phyloP scores from a whole-genome alignment of 1,140 invertebrate species.

The Pinna nobilis region DNA sequence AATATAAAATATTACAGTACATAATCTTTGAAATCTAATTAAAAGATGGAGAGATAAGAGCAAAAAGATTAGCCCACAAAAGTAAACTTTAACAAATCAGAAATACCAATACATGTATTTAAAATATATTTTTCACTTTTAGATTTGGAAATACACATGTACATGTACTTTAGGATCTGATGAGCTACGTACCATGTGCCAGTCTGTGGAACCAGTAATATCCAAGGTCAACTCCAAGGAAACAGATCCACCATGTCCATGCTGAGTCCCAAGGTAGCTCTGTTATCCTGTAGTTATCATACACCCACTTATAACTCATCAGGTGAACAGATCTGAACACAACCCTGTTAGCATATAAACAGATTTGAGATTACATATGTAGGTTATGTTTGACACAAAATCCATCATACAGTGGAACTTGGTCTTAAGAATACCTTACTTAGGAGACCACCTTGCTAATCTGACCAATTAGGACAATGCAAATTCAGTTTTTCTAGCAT shows the following conservation, averaged over 20 bases:
- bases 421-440: background rate
- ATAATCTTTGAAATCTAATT: no score
- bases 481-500: no score
- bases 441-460: no score
- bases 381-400: background rate
- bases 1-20: no score
- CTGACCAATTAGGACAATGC: no score
- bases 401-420: background rate
- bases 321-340: constrained; percentile 83
- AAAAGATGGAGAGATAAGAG: no score
- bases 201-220: constrained; percentile 95
- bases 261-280: constrained; percentile 85
- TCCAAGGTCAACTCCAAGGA: constrained; percentile 88
- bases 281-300: constrained; percentile 82
- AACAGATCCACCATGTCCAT: constrained; percentile 86
- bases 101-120: no score
- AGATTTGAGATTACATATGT: background rate
- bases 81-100: no score
- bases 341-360: constrained; percentile 76
- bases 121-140: background rate
- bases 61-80: no score
- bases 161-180: background rate
- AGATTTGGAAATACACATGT: background rate
- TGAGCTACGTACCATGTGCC: constrained; percentile 83
- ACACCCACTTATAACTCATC: constrained; percentile 83